Evolutionary conservation across 2,797 vertebrate species (phyloP), one percentile per base, ranked within the genome.

Genomic region (Rhynchotus rufescens): DNA sequence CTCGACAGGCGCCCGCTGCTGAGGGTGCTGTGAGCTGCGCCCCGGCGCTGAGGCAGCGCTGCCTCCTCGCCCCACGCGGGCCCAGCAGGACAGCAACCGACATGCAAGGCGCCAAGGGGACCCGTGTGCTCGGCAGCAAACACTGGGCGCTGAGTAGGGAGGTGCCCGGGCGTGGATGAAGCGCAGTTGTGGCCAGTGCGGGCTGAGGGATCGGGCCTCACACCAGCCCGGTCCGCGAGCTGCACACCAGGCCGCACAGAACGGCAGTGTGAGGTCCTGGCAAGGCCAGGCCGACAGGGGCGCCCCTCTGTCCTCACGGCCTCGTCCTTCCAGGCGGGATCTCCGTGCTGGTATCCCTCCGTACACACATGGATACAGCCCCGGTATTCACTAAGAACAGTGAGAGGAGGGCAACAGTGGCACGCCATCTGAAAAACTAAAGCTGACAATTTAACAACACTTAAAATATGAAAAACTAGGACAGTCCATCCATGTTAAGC

Each of bases 151-250:
- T 7, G 12, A 57, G 7, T 8, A 66, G 25, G 26, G 0, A 1
- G 65, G 49, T 11, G 80, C 61, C 57, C 64, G 28, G 65, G 42
- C 16, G 76, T 14, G n/a, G 40, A 45, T 12, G 73, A 86, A 82
- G 26, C 10, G 77, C 49, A 16, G 34, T 32, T 34, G n/a, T 6
- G 17, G 47, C 36, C 44, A 11, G 20, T 10, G 19, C 11, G 61
- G 89, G 54, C 86, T 60, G 8, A 66, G n/a, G 30, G 40, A 61
- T 4, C 42, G 68, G 76, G 64, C 65, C 84, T 79, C 67, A 44
- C 26, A 57, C 1, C 36, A 36, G 36, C 16, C 42, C 52, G 54
- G 2, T 9, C 7, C 62, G 79, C 65, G 44, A 56, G 61, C 51
- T 80, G 68, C 44, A 45, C 40, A 13, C 40, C 13, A 12, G 40